These are phyloP conservation scores for Drosophila auraria DNA, from an alignment of 1,140 invertebrate genomes.

Conservation along the genomic window DNA sequence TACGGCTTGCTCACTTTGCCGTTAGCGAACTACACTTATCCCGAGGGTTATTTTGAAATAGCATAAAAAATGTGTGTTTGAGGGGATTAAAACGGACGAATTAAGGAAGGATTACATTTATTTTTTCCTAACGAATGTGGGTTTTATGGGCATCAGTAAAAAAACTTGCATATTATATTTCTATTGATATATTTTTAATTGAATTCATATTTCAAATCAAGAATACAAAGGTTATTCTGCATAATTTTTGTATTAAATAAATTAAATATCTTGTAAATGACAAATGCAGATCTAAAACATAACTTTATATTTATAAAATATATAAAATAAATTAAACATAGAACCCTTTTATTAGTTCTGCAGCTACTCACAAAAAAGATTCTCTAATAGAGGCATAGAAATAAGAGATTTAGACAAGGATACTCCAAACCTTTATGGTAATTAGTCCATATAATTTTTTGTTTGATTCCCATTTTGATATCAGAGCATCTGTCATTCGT, in stretches of 20 bases:
- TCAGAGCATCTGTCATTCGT: slow-evolving; percentile 38
- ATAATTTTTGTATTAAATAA: background rate
- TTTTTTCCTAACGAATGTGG: background rate
- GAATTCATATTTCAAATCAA: no score
- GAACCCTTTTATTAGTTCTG: no score
- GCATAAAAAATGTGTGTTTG: background rate
- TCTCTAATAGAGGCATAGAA: background rate
- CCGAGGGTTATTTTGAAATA: slow-evolving; percentile 12
- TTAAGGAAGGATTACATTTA: slow-evolving; percentile 11
- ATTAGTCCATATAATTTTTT: background rate
- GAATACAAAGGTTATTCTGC: background rate
- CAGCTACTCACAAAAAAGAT: no score
- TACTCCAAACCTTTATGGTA: background rate
- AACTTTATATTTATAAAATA: background rate
- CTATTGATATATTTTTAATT: background rate
- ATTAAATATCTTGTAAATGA: no score
- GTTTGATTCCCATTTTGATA: background rate
- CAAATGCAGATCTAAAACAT: no score
- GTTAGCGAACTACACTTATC: slow-evolving; percentile 26
- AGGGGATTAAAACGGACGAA: background rate
- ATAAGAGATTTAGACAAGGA: background rate
- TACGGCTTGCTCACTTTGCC: slow-evolving; percentile 26
- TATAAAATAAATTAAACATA: background rate
- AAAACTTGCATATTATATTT: background rate
- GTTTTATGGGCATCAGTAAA: background rate